These are phyloP conservation scores for Sarcophaga variegata DNA, from an alignment of 2,888 invertebrate genomes.

Conservation along the genomic window DNA sequence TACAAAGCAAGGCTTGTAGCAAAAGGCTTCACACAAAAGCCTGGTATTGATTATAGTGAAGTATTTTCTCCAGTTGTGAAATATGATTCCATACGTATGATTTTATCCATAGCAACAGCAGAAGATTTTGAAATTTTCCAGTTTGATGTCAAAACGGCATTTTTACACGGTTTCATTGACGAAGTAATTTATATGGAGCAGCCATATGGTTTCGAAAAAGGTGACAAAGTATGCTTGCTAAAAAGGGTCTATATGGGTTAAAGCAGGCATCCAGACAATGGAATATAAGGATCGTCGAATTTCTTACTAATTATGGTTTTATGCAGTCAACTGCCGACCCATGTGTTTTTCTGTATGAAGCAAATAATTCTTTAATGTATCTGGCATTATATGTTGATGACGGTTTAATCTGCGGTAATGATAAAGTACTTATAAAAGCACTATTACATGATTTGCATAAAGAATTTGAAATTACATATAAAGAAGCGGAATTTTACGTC, in stretches of 20 bases:
- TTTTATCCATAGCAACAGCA: conserved; percentile 64
- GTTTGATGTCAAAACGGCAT: conserved; percentile 70
- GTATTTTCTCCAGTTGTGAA: conserved; percentile 69
- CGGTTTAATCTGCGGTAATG: conserved; percentile 44
- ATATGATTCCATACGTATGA: conserved; percentile 61
- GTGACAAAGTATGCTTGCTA: too few relatives aligned
- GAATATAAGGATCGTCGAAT: conserved; percentile 27
- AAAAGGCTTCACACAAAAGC: conserved; percentile 67
- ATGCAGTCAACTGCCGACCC: conserved; percentile 56
- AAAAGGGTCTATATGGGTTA: conserved; percentile 60
- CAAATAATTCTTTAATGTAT: conserved; percentile 1
- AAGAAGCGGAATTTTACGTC: conserved; percentile 49
- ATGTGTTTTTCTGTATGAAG: conserved; percentile 58
- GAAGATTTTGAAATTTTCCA: conserved; percentile 60
- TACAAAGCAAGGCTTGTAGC: conserved; percentile 55
- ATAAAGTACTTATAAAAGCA: background rate
- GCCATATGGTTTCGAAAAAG: too few relatives aligned
- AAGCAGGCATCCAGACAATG: conserved; percentile 65
- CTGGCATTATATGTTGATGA: conserved; percentile 46
- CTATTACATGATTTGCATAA: conserved; percentile 6
- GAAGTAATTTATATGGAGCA: conserved; percentile 62
- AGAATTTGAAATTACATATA: conserved; percentile 57
- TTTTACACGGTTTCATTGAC: conserved; percentile 66
- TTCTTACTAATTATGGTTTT: conserved; percentile 36
- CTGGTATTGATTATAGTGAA: conserved; percentile 69